These are phyloP conservation scores for Agelas oroides DNA, from an alignment of 37 sponge, comb jelly and placozoan genomes.

Conservation along the genomic window DNA sequence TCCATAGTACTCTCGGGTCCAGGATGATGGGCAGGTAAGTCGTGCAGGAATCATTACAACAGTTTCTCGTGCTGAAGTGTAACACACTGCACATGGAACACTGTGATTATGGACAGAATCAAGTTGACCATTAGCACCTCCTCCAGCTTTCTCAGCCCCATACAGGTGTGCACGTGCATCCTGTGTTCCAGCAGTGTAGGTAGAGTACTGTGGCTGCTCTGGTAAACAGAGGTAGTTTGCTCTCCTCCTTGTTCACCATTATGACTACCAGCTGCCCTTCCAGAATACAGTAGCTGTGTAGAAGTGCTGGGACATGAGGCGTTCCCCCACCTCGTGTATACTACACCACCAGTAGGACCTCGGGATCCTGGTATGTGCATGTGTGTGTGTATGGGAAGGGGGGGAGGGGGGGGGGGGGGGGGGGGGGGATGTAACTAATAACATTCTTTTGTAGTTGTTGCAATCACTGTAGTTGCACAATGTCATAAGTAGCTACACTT, in stretches of 20 bases:
- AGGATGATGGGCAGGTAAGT: slow-evolving; percentile 23
- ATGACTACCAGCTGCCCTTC: neutral
- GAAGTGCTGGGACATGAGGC: slow-evolving; percentile 15
- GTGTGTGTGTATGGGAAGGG: too few species aligned
- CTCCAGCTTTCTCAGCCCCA: too few species aligned
- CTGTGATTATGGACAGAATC: neutral
- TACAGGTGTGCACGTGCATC: too few species aligned
- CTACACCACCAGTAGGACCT: slow-evolving; percentile 14
- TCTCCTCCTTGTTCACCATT: slow-evolving; percentile 5
- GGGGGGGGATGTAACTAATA: too few species aligned
- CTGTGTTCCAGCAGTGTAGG: slow-evolving; percentile 19
- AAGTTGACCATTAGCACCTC: neutral
- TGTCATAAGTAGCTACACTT: too few species aligned
- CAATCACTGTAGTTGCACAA: too few species aligned
- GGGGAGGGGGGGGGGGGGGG: too few species aligned
- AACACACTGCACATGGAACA: slow-evolving; percentile 63
- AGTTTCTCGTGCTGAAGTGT: neutral
- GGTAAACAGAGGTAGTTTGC: slow-evolving; percentile 32
- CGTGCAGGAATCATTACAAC: slow-evolving; percentile 53
- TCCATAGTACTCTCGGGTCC: slow-evolving; percentile 61
- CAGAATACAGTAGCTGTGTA: slow-evolving; percentile 24
- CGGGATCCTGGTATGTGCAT: too few species aligned
- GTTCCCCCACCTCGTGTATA: slow-evolving; percentile 31
- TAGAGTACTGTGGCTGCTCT: slow-evolving; percentile 35
- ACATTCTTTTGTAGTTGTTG: too few species aligned